Base-by-base conservation (phyloP, 1,140 invertebrate genomes). In the Conopomorpha cramerella region DNA sequence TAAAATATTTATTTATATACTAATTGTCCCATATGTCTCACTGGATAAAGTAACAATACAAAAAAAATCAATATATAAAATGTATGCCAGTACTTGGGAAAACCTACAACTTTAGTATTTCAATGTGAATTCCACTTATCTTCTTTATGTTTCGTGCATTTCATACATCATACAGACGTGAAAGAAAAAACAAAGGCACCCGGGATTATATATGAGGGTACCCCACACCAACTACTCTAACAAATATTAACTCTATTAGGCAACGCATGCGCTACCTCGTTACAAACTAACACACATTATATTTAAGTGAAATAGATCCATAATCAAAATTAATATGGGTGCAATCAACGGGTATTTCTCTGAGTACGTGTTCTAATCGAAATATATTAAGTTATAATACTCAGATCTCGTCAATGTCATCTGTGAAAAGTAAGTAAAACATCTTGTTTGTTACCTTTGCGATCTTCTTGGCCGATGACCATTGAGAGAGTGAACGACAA, bases 141-240 rank as follows among this genome's bases (percentile, higher is more conserved):
- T 78, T 79, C 77, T 78, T 77, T 60, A 79, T 78, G 77, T 79
- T 79, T 79, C 73, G 77, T 79, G 77, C 77, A 79, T 79, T 79
- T 79, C 77, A 71, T 78, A 79, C 74, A 78, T 77, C 70, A 79
- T 79, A 79, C 77, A 79, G 77, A 79, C 66, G 76, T 76, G 44
- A 60, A 55, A 55, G 34, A 45, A 67, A 46, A 66, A 68, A 66
- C 52, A 77, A 77, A 63, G 73, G 73, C 67, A 73, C 70, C 76
- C 71, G 32, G 49, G 59, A 65, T 62, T 70, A 74, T 64, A 77
- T 49, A 65, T 59, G 41, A 51, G 72, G 76, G 65, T 70, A 72
- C 67, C n/a, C 73, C 58, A 77, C 66, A 77, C 64, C 62, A 48
- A 77, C 76, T 79, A 79, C 64, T 62, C 76, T 77, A 78, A 72